Conservation (phyloP, 1,140 invertebrate genomes). For the Galleria mellonella region DNA sequence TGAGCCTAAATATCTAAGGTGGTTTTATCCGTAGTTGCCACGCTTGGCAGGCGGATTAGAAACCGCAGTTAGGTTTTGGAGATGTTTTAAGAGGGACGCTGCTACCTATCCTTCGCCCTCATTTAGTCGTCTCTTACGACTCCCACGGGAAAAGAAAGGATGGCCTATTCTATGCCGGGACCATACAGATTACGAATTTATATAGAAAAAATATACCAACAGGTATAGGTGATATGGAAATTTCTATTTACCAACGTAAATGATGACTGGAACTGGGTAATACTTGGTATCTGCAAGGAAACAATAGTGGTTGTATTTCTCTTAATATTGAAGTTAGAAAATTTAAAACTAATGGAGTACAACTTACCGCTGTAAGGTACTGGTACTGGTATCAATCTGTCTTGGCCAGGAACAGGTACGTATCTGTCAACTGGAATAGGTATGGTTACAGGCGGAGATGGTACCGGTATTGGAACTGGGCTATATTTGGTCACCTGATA, state of each 20-base stretch:
- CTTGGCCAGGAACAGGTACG: slow-evolving; percentile 21
- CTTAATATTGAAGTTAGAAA: no score
- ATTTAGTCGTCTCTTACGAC: no score
- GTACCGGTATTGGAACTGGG: slow-evolving; percentile 34
- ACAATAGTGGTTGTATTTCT: background rate
- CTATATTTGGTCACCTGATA: slow-evolving; percentile 19
- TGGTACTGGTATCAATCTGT: slow-evolving; percentile 16
- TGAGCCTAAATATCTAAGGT: no score
- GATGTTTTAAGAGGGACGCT: no score
- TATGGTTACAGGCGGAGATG: slow-evolving; percentile 26
- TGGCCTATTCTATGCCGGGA: no score
- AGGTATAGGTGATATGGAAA: background rate
- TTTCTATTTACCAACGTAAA: slow-evolving; percentile 39
- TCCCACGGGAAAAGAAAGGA: no score
- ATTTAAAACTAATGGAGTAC: background rate
- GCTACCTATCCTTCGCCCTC: no score
- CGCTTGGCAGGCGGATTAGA: no score
- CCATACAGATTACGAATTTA: no score
- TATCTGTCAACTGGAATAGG: slow-evolving; percentile 25
- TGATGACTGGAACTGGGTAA: slow-evolving; percentile 35
- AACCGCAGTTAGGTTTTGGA: no score
- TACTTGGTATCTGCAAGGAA: slow-evolving; percentile 32
- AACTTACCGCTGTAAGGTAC: slow-evolving; percentile 11
- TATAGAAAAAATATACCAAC: no score
- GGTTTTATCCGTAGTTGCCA: no score